These are phyloP conservation scores for Thermophis baileyi DNA, from an alignment of 2,113 vertebrate genomes.

Conservation along the genomic window DNA sequence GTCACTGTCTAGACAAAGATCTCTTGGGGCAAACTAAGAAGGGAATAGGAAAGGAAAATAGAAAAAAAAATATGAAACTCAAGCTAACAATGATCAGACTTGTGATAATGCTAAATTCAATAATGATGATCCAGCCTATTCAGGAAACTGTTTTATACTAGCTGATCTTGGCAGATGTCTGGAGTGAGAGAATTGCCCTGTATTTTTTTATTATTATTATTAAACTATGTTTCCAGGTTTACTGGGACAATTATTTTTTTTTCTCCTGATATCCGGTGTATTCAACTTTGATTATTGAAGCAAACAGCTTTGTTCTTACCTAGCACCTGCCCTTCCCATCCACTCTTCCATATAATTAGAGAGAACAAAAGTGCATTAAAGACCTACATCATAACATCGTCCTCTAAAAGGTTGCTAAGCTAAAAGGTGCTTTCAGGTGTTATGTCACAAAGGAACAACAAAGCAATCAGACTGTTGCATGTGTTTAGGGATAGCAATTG, in stretches of 20 bases:
- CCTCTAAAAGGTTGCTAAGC: constrained; percentile 2
- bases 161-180: constrained; percentile 53
- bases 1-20: constrained; percentile 41
- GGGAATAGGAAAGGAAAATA: constrained; percentile 28
- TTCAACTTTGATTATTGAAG: not conserved
- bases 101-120: constrained; percentile 44
- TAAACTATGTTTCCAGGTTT: constrained; percentile 42
- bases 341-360: constrained; percentile 14
- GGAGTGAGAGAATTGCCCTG: constrained; percentile 31
- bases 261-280: constrained; percentile 27
- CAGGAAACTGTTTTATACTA: constrained; percentile 53
- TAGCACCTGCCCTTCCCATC: constrained; percentile 12
- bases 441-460: constrained; percentile 12
- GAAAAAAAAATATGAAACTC: constrained; percentile 7
- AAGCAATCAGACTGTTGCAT: not conserved
- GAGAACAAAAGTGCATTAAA: constrained; percentile 5
- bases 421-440: not conserved
- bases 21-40: constrained; percentile 27
- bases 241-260: constrained; percentile 55
- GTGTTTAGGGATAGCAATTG: not conserved
- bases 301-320: constrained; percentile 6
- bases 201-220: constrained; percentile 28
- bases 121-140: constrained; percentile 31
- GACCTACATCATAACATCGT: not conserved
- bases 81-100: constrained; percentile 37